phyloP scores from a whole-genome alignment of 2,113 vertebrate species.

The Gymnocephalus cernua region DNA sequence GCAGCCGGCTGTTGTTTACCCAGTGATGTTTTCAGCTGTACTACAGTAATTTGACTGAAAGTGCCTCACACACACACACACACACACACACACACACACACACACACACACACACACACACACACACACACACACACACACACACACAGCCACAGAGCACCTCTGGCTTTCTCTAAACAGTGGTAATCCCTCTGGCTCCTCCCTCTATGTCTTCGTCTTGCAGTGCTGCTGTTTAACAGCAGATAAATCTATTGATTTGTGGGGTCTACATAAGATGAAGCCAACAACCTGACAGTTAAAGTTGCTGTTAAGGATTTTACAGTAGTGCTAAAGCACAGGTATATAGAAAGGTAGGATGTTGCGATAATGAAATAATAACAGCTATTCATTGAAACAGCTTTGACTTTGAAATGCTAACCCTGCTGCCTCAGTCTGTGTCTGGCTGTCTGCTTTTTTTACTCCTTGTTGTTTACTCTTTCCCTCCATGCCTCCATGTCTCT shows the following conservation, averaged over 20 bases:
- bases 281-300: conserved; percentile 3
- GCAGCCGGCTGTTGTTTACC: conserved; percentile 57
- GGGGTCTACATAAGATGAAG: not conserved
- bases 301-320: conserved; percentile 1
- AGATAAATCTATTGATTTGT: conserved; percentile 32
- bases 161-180: conserved; percentile 28
- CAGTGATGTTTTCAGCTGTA: conserved; percentile 40
- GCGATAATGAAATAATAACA: conserved; percentile 25
- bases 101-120: conserved; percentile 17
- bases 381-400: not conserved
- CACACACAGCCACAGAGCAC: conserved; percentile 12
- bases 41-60: conserved; percentile 12
- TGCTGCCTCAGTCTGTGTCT: conserved; percentile 6
- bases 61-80: conserved; percentile 11
- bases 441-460: conserved; percentile 7
- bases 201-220: not conserved
- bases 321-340: not conserved
- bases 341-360: not conserved
- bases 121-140: conserved; percentile 23
- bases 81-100: conserved; percentile 28
- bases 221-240: not conserved
- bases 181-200: conserved; percentile 41
- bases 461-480: not conserved
- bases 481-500: conserved; percentile 6
- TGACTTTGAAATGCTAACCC: conserved; percentile 24